Conservation (phyloP, 2,113 vertebrate genomes). For the Crotophaga sulcirostris region DNA sequence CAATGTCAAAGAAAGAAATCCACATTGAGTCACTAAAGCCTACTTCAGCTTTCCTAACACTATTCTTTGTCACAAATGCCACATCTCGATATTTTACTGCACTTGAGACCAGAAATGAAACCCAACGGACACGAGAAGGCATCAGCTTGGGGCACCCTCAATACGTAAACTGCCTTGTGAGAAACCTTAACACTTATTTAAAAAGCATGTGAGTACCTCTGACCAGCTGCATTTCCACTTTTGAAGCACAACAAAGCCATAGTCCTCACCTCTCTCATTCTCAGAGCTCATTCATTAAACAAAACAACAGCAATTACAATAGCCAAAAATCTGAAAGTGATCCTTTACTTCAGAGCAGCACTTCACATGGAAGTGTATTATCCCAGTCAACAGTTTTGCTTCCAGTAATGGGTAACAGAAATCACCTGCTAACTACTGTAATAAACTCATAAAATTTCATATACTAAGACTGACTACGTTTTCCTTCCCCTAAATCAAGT, state of each 20-base stretch:
- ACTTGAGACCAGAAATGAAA: not conserved
- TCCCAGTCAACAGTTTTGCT: not conserved
- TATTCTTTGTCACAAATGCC: not conserved
- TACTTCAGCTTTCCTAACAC: not conserved
- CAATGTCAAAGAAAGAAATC: not conserved
- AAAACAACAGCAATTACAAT: not conserved
- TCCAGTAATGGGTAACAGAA: not conserved
- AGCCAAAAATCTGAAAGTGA: not conserved
- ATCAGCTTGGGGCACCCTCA: not conserved
- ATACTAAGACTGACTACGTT: not conserved
- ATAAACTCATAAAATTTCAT: not conserved
- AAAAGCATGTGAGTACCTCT: not conserved
- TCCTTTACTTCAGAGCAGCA: not conserved
- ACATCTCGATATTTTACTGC: not conserved
- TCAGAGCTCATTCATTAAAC: not conserved
- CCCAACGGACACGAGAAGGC: not conserved
- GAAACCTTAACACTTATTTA: not conserved
- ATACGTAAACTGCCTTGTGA: not conserved
- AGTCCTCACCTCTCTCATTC: not conserved
- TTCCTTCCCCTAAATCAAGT: not conserved
- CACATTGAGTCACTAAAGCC: not conserved
- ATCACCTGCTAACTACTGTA: not conserved
- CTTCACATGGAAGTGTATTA: not conserved
- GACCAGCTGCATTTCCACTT: not conserved
- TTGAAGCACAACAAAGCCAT: not conserved